Evolutionary conservation across 2,113 vertebrate genomes (phyloP).

Genomic region (Oxygymnocypris stewartii): DNA sequence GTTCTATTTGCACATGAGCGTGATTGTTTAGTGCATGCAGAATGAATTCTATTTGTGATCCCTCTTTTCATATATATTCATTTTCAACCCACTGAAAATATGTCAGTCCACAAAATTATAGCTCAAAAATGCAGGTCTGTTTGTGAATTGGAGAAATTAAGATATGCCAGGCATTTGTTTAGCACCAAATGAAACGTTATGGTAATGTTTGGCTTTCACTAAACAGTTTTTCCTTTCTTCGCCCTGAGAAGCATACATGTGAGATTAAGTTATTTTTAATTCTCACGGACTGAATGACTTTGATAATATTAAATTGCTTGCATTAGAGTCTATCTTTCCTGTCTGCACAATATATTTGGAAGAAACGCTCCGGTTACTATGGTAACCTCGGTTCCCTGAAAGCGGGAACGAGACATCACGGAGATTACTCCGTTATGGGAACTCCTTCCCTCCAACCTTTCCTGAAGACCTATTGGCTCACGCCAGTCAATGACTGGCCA

Average conservation of each 20-base stretch:
- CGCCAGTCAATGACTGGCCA: too few species aligned
- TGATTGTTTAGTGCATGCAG: slow-evolving; percentile 29
- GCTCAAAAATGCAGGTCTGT: slow-evolving; percentile 47
- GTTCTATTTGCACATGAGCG: slow-evolving; percentile 32
- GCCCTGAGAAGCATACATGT: slow-evolving; percentile 27
- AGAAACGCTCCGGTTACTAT: too few species aligned
- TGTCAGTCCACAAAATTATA: slow-evolving; percentile 58
- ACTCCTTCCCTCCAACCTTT: too few species aligned
- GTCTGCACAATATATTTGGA: background rate
- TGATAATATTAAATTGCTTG: background rate
- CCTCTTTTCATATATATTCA: slow-evolving; percentile 41
- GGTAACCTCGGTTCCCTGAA: too few species aligned
- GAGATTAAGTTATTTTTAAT: slow-evolving; percentile 18
- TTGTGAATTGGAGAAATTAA: slow-evolving; percentile 60
- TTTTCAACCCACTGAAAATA: slow-evolving; percentile 10
- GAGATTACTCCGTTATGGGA: too few species aligned
- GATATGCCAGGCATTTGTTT: slow-evolving; percentile 52
- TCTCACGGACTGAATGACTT: background rate
- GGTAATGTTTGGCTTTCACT: slow-evolving; percentile 56
- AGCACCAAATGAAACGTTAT: slow-evolving; percentile 49
- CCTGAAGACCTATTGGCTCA: too few species aligned
- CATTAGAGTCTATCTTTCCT: background rate
- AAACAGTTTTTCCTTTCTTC: slow-evolving; percentile 33
- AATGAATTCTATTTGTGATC: slow-evolving; percentile 27
- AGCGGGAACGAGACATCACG: too few species aligned